These are phyloP conservation scores for Hylyphantes graminicola DNA, from an alignment of 1,140 invertebrate species.

Conservation along the genomic window DNA sequence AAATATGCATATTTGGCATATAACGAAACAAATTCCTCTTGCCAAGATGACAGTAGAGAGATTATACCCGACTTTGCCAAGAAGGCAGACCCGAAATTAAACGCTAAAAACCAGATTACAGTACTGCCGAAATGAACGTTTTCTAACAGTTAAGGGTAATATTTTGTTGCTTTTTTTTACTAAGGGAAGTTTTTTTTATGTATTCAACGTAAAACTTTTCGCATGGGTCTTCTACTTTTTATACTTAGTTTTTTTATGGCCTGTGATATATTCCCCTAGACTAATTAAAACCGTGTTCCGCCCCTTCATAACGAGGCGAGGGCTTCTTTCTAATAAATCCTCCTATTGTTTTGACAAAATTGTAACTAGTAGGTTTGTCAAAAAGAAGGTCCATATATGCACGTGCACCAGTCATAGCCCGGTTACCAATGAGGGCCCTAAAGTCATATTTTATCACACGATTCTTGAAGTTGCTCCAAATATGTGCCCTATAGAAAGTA, in stretches of 20 bases:
- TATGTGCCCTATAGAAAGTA: too few species aligned
- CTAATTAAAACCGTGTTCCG: conserved; percentile 55
- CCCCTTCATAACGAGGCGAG: conserved; percentile 31
- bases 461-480: too few species aligned
- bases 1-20: conserved; percentile 56
- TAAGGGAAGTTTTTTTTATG: too few species aligned
- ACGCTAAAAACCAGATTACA: conserved; percentile 59
- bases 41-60: conserved; percentile 39
- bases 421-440: too few species aligned
- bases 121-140: conserved; percentile 34
- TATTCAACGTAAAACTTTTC: too few species aligned
- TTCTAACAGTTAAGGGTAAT: conserved; percentile 6
- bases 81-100: conserved; percentile 46
- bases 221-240: conserved; percentile 1
- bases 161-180: too few species aligned
- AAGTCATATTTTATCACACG: too few species aligned
- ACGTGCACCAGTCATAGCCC: too few species aligned
- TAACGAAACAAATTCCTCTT: conserved; percentile 49
- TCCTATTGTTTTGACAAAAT: not conserved
- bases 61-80: conserved; percentile 34
- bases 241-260: conserved; percentile 1
- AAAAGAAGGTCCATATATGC: too few species aligned
- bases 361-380: too few species aligned
- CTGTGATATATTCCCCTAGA: conserved; percentile 50
- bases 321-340: conserved; percentile 34